Percentiles rank a stretch among this genome's conserved stretches.
Conservation (phyloP, 2,888 invertebrate species). For the Acleris holmiana region DNA sequence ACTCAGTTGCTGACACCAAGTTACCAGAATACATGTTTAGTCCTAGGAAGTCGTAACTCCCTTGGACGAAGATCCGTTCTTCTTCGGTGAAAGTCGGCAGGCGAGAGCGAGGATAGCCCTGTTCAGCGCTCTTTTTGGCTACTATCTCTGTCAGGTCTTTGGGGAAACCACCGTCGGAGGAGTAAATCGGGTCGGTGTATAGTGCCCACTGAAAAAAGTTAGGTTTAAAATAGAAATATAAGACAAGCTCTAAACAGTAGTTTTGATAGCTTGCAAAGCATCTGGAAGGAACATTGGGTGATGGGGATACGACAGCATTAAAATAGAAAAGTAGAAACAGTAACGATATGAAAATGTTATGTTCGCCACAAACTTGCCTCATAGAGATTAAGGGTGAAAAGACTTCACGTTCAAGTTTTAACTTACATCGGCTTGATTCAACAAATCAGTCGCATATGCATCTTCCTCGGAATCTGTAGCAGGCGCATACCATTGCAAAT, state of each 20-base stretch:
- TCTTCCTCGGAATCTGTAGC: conserved; percentile 49
- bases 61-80: conserved; percentile 60
- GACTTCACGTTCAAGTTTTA: not conserved
- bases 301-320: no score
- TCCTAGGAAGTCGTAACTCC: conserved; percentile 73
- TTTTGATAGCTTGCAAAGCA: no score
- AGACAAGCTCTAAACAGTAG: not conserved
- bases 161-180: conserved; percentile 80
- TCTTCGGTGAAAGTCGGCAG: conserved; percentile 73
- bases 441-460: conserved; percentile 51
- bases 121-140: conserved; percentile 67
- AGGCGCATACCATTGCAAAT: conserved; percentile 49
- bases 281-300: no score
- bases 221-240: not conserved
- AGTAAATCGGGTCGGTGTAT: conserved; percentile 78
- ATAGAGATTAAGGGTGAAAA: not conserved
- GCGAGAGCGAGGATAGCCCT: conserved; percentile 70
- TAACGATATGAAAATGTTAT: no score
- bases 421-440: conserved; percentile 48
- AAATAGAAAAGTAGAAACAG: no score
- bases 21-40: conserved; percentile 87
- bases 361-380: no score
- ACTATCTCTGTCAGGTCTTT: conserved; percentile 71
- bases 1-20: conserved; percentile 51
- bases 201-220: conserved; percentile 64